These are phyloP conservation scores for Tapirus terrestris DNA, from an alignment of 2,113 vertebrate genomes.

Conservation along the genomic window DNA sequence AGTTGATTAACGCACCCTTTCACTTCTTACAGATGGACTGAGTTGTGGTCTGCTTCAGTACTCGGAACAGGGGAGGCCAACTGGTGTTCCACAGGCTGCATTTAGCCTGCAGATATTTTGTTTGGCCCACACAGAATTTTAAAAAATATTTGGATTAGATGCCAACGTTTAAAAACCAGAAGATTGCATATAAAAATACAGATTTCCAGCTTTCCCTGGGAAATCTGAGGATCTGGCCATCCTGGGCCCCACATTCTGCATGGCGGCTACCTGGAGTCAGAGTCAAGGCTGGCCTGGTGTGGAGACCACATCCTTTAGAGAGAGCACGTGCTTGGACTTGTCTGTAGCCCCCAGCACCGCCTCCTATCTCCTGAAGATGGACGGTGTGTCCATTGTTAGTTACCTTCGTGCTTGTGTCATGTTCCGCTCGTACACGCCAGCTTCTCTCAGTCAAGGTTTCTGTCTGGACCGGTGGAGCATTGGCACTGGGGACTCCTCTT, in stretches of 20 bases:
- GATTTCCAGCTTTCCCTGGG: conserved; percentile 56
- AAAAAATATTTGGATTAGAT: conserved; percentile 59
- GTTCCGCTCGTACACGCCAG: rapidly evolving
- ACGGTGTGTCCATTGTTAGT: rapidly evolving
- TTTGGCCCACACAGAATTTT: conserved; percentile 52
- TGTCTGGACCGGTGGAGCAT: not conserved
- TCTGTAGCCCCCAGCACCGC: rapidly evolving
- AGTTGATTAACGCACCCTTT: conserved; percentile 50
- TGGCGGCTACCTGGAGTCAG: not conserved
- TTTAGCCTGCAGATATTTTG: conserved; percentile 62
- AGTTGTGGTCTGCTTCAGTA: conserved; percentile 52
- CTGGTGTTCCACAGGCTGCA: not conserved
- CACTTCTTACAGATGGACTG: conserved; percentile 33
- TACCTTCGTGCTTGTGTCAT: rapidly evolving
- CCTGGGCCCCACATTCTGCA: not conserved
- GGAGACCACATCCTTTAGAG: not conserved
- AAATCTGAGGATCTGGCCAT: not conserved
- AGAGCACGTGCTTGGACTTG: rapidly evolving
- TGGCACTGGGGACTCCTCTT: not conserved
- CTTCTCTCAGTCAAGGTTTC: not conserved
- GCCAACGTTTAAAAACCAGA: conserved; percentile 46
- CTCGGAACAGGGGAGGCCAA: not conserved
- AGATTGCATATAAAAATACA: conserved; percentile 51
- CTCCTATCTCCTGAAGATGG: not conserved
- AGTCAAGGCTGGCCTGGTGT: not conserved